These are phyloP conservation scores for Drosophila chauvacae DNA, from an alignment of 1,140 invertebrate species.

Conservation along the genomic window DNA sequence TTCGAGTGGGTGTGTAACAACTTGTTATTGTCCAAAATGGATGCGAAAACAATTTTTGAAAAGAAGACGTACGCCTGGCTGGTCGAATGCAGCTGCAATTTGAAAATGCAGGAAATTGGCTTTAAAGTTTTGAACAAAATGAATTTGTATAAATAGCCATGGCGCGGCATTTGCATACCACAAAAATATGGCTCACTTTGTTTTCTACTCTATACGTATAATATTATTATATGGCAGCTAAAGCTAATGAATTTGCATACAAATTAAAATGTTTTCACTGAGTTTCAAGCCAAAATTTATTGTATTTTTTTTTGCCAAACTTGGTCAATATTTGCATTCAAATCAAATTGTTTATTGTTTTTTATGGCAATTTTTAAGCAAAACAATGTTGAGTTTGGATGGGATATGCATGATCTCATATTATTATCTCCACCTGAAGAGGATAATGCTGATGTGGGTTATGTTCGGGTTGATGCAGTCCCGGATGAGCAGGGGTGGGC, in stretches of 20 bases:
- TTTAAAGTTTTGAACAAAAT: slow-evolving; percentile 6
- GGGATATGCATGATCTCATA: slow-evolving; percentile 8
- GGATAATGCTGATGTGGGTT: slow-evolving; percentile 1
- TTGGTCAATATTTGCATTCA: slow-evolving; percentile 15
- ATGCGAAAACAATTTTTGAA: slow-evolving; percentile 13
- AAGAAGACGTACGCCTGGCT: not conserved
- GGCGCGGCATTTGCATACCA: not conserved
- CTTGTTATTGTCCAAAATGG: slow-evolving; percentile 38
- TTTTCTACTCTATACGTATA: not conserved
- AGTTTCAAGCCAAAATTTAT: not conserved
- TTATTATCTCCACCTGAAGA: slow-evolving; percentile 48
- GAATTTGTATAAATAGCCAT: not conserved
- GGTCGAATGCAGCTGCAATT: slow-evolving; percentile 23
- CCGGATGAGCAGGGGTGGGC: not conserved
- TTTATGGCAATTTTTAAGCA: not conserved
- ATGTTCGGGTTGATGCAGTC: slow-evolving; percentile 16
- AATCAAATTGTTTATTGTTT: not conserved
- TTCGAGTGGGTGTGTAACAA: slow-evolving; percentile 33
- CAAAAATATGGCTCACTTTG: not conserved
- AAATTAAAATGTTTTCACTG: slow-evolving; percentile 2
- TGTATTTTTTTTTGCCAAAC: not conserved
- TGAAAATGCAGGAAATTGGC: slow-evolving; percentile 32
- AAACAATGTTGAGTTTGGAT: not conserved
- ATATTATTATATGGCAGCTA: slow-evolving; percentile 1
- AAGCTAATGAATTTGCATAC: slow-evolving; percentile 3